These are phyloP conservation scores for Lacanobia oleracea DNA, from an alignment of 2,888 invertebrate species.

Conservation along the genomic window DNA sequence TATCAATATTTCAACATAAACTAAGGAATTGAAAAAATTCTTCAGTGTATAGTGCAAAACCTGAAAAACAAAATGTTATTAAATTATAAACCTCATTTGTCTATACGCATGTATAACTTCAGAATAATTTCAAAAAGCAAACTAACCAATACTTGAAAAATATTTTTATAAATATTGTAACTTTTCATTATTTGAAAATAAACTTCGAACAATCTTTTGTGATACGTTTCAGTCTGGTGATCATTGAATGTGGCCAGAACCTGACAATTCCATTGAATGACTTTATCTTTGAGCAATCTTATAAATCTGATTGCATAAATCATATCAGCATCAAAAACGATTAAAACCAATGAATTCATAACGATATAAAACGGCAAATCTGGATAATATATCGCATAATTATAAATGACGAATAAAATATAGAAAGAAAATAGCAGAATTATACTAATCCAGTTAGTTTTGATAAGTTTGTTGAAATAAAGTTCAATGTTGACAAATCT, in stretches of 20 bases:
- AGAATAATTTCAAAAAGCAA: background rate
- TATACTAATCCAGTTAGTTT: background rate
- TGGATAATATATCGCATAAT: background rate
- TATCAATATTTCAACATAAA: constrained; percentile 22
- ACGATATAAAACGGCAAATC: background rate
- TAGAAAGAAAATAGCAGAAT: background rate
- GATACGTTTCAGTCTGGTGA: background rate
- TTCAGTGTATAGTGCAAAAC: constrained; percentile 8
- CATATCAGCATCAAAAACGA: constrained; percentile 11
- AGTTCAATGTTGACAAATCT: background rate
- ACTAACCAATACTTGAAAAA: constrained; percentile 15
- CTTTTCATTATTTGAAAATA: constrained; percentile 19
- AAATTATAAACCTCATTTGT: background rate
- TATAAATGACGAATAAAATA: background rate
- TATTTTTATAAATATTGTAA: constrained; percentile 16
- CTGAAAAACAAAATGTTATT: constrained; percentile 1
- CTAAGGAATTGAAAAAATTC: constrained; percentile 16
- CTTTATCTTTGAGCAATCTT: background rate
- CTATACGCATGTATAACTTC: background rate
- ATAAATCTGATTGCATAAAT: constrained; percentile 21
- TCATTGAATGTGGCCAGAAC: constrained; percentile 3
- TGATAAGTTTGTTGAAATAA: background rate
- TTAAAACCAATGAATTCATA: background rate
- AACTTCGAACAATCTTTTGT: background rate
- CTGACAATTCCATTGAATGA: constrained; percentile 9